Percentiles rank a stretch among this genome's conserved stretches.
Evolutionary conservation across 2,113 vertebrate species (phyloP).

Genomic region (Rhinolophus sinicus): DNA sequence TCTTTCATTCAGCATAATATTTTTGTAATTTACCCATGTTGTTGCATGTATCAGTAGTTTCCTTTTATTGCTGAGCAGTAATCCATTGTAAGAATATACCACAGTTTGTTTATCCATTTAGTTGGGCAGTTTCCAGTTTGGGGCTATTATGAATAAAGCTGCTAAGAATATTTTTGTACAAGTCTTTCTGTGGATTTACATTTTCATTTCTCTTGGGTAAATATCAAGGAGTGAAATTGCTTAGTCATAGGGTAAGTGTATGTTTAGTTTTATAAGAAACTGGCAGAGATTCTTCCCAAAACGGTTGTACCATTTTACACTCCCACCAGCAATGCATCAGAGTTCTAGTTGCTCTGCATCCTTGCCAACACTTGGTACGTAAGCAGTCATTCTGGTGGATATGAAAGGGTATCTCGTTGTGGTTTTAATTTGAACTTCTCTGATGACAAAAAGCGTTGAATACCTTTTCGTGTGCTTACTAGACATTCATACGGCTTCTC

Average conservation of each 20-base stretch:
- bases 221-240: conserved; percentile 57
- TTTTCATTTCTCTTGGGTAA: conserved; percentile 64
- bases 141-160: conserved; percentile 55
- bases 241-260: conserved; percentile 52
- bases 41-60: neutral
- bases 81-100: conserved; percentile 44
- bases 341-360: conserved; percentile 16
- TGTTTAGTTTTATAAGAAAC: conserved; percentile 55
- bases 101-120: conserved; percentile 52
- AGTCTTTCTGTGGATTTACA: conserved; percentile 55
- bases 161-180: conserved; percentile 58
- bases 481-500: conserved; percentile 35
- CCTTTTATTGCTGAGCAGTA: conserved; percentile 29
- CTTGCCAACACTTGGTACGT: neutral
- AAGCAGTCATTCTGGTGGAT: neutral
- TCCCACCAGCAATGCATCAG: neutral
- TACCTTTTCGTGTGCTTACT: conserved; percentile 34
- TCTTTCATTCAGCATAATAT: conserved; percentile 49
- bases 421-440: conserved; percentile 50
- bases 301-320: conserved; percentile 7
- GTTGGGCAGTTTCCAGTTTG: conserved; percentile 55
- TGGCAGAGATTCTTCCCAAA: conserved; percentile 46
- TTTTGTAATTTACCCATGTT: conserved; percentile 45
- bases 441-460: conserved; percentile 26
- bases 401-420: conserved; percentile 47